Base-by-base conservation (phyloP, 1,140 invertebrate species). In the Doryteuthis pealeii region DNA sequence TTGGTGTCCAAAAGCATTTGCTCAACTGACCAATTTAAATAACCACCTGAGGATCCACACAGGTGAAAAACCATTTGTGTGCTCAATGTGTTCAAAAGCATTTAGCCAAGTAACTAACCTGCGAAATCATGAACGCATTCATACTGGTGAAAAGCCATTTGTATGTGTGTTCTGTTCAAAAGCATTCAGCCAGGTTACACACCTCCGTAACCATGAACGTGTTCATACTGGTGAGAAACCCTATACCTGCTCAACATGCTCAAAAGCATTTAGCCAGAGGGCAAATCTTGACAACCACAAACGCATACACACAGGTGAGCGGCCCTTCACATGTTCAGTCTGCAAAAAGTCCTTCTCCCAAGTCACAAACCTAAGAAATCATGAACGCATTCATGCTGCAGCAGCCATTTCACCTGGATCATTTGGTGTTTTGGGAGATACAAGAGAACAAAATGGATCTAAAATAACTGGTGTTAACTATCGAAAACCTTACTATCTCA, bases 261-360 rank as follows among this genome's bases (percentile, higher is more conserved):
- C 97, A 89, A 92, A 95, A 85, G 96, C 97, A 90, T 99, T 99
- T 89, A 99, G 96, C 43, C 97, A 99, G 89, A 91, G 67, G 15
- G 67, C 31, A 8, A 69, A 69, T 69, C 67, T 69, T 76, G 99
- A 99, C 89, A 99, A 62, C 26, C 76, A 77, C 70, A 74, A 75
- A 65, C 62, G 76, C 22, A 75, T 75, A 30, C 76, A 77, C 45
- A 75, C 76, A 31, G 76, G 76, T 22, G 76, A 77, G 49, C 72
- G 70, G 66, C 76, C 76, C 10, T 77, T 77, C 65, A 58, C 70
- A 4, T 77, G 76, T 73, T 71, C 70, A 40, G 71, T 49, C n/a
- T 77, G 76, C 73, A 75, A 75, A 45, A 77, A 75, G 33, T 71
- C 71, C 12, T 77, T 77, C 40, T 73, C 73, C 18, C 70, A 77